Conservation (phyloP, 2,797 vertebrate species). For the Cyclopterus lumpus region DNA sequence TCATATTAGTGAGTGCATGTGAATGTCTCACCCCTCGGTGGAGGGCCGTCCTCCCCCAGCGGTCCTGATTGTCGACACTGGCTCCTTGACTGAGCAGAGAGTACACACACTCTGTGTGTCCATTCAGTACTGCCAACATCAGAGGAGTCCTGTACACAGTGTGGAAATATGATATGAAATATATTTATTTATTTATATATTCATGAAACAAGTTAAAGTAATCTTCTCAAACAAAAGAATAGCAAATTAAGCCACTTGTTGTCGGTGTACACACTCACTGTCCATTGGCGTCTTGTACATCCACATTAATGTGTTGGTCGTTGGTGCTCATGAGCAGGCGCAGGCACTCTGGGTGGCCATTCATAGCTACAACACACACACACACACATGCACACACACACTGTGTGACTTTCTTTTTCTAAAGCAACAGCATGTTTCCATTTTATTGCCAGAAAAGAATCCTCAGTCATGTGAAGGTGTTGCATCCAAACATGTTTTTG, state of each 20-base stretch:
- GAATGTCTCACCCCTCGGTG: constrained; percentile 90
- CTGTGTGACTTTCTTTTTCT: neutral
- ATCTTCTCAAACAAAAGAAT: neutral
- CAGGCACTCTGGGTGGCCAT: constrained; percentile 95
- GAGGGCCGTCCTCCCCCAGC: constrained; percentile 93
- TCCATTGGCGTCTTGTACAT: constrained; percentile 91
- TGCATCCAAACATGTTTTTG: neutral
- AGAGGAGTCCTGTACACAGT: constrained; percentile 88
- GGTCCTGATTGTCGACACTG: constrained; percentile 92
- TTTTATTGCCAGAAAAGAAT: neutral
- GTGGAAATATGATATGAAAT: neutral
- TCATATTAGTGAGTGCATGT: neutral
- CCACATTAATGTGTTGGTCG: constrained; percentile 89
- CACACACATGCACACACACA: constrained; percentile 9
- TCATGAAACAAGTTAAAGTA: constrained; percentile 1
- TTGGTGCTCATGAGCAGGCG: constrained; percentile 92
- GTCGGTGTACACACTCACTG: constrained; percentile 87
- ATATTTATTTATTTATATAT: neutral
- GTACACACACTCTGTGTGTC: constrained; percentile 94
- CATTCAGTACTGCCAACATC: constrained; percentile 95
- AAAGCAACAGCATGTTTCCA: neutral
- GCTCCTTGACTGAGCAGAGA: constrained; percentile 94
- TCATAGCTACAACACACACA: constrained; percentile 84
- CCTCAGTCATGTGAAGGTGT: neutral
- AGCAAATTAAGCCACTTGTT: neutral